Evolutionary conservation across 2,888 invertebrate genomes (phyloP), one percentile per base, ranked within the genome.

Genomic region (Ochropleura leucogaster): DNA sequence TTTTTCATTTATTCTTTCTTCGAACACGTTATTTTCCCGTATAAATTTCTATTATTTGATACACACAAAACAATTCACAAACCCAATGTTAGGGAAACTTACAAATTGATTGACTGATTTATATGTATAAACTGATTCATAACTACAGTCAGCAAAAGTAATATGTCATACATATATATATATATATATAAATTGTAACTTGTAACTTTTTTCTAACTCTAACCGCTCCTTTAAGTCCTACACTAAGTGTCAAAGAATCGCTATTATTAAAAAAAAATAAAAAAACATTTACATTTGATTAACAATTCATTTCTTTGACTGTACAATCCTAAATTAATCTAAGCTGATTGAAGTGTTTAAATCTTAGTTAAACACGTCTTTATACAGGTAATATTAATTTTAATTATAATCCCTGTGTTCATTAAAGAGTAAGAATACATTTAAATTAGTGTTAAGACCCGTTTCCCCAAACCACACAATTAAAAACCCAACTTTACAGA

Each of bases 401-500:
- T 55, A 55, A 12, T 20, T 30, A 55, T 0, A 12, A 55, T 55
- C 6, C 6, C 4, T 12, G 55, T 6, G 53, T 53, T 10, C n/a
- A n/a, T 4, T 53, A n/a, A n/a, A 53, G n/a, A n/a, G 20, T 20
- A 55, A 20, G 12, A 30, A 0, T 7, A 57, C 20, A 57, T 57
- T 30, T 14, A 57, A 57, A 55, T 55, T 20, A 20, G 55, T 55
- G 12, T 55, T 10, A 0, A 55, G 12, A 7, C 14, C 0, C 30
- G 57, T 14, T 30, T 1, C 2, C 14, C 57, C 30, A 9, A 74
- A 14, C 20, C 7, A 5, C 4, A 51, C 51, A 76, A 57, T 67
- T 76, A 76, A 53, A 62, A 30, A 10, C 18, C n/a, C 42, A 20
- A 57, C 62, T 51, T 68, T 51, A 68, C 60, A 66, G 57, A 59